Evolutionary conservation across 2,113 vertebrate genomes (phyloP).

Genomic region (Tragulus kanchil): DNA sequence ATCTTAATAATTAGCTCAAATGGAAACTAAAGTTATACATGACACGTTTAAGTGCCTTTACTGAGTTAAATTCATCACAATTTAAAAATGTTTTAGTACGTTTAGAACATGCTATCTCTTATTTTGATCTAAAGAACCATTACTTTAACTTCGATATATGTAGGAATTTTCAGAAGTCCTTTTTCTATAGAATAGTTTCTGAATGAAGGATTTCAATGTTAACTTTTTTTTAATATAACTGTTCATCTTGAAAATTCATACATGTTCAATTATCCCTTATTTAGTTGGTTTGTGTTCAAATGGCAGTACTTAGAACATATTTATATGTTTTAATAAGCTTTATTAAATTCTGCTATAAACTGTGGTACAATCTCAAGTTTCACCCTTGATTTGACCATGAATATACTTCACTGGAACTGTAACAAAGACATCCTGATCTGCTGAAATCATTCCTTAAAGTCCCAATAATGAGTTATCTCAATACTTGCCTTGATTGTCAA

Average conservation of each 20-base stretch:
- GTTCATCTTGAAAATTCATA: background rate
- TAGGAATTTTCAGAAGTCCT: background rate
- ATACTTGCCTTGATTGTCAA: background rate
- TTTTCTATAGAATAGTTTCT: background rate
- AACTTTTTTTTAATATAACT: background rate
- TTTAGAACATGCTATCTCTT: background rate
- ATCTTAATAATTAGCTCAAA: background rate
- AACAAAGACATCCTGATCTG: background rate
- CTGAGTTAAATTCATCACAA: background rate
- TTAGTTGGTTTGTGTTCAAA: background rate
- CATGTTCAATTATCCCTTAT: background rate
- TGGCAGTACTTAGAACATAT: background rate
- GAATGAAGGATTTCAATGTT: background rate
- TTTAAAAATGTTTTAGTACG: background rate
- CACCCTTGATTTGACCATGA: background rate
- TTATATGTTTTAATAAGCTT: background rate
- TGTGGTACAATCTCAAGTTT: background rate
- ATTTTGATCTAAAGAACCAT: background rate
- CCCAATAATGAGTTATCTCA: background rate
- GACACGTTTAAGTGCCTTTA: background rate
- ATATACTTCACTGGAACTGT: background rate
- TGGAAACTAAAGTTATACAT: background rate
- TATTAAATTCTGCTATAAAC: background rate
- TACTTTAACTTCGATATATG: background rate
- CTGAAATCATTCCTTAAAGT: conserved; percentile 5